Percentiles rank a stretch among this genome's conserved stretches.
Conservation (phyloP, 2,113 vertebrate species). For the Hypomesus transpacificus region DNA sequence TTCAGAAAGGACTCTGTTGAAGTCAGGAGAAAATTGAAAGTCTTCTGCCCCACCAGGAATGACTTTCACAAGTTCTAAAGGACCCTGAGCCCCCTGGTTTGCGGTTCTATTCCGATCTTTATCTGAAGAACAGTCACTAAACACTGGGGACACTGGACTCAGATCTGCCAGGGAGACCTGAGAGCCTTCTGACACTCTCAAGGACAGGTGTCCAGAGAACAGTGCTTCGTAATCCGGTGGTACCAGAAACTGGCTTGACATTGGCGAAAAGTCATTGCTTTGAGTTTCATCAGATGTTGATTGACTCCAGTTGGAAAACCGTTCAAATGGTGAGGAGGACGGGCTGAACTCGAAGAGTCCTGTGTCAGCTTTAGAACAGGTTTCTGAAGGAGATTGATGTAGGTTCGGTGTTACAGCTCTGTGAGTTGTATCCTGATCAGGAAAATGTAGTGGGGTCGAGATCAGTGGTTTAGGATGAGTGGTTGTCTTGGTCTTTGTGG, state of each 20-base stretch:
- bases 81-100: constrained; percentile 2
- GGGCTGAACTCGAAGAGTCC: not conserved
- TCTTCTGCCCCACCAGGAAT: constrained; percentile 13
- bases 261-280: constrained; percentile 38
- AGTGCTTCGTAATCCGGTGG: constrained; percentile 46
- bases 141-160: constrained; percentile 42
- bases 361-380: constrained; percentile 1
- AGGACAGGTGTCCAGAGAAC: constrained; percentile 43
- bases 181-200: constrained; percentile 38
- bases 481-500: constrained; percentile 15
- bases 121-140: constrained; percentile 32
- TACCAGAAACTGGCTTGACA: constrained; percentile 43
- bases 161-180: constrained; percentile 28
- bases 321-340: not conserved
- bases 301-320: constrained; percentile 9
- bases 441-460: constrained; percentile 40
- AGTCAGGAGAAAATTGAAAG: constrained; percentile 44
- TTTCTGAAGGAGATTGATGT: not conserved
- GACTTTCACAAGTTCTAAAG: not conserved
- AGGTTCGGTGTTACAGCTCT: constrained; percentile 60
- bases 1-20: constrained; percentile 44
- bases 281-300: not conserved
- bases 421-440: constrained; percentile 49
- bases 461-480: constrained; percentile 9
- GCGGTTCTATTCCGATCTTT: not conserved